phyloP scores from a whole-genome alignment of 35 echinoderm and acorn worm genomes.

The Acanthaster planci region DNA sequence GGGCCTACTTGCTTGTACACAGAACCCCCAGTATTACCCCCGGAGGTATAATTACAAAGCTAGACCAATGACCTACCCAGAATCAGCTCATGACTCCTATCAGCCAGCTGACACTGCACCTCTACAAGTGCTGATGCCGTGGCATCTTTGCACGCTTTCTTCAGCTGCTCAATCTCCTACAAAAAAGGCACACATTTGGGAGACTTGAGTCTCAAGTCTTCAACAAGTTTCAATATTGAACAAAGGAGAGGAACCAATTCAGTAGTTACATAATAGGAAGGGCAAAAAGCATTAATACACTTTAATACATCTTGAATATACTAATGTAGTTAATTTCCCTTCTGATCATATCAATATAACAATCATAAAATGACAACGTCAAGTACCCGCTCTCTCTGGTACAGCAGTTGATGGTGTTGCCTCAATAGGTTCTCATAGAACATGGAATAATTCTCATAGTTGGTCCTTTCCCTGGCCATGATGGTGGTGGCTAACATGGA shows the following conservation, averaged over 20 bases:
- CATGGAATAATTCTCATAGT: conserved; percentile 98
- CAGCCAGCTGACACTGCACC: conserved; percentile 96
- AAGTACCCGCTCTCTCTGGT: conserved; percentile 88
- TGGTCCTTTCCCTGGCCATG: conserved; percentile 84
- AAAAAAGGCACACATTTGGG: background rate
- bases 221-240: background rate
- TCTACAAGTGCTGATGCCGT: conserved; percentile 77
- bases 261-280: too few relatives aligned
- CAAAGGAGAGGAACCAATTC: too few relatives aligned
- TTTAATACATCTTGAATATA: too few relatives aligned
- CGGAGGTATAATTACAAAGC: too few relatives aligned
- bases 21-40: too few relatives aligned
- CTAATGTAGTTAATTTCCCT: too few relatives aligned
- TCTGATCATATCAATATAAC: too few relatives aligned
- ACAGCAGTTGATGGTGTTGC: conserved; percentile 94
- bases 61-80: conserved; percentile 51
- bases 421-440: conserved; percentile 95
- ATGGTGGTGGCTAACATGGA: conserved; percentile 66
- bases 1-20: too few relatives aligned
- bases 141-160: conserved; percentile 61
- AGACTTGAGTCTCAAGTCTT: background rate
- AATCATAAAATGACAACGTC: too few relatives aligned
- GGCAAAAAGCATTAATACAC: too few relatives aligned
- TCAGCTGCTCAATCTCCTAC: conserved; percentile 89
- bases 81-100: conserved; percentile 94